These are phyloP conservation scores for Cryptomyrus ogoouensis DNA, from an alignment of 2,113 vertebrate species.

Conservation along the genomic window DNA sequence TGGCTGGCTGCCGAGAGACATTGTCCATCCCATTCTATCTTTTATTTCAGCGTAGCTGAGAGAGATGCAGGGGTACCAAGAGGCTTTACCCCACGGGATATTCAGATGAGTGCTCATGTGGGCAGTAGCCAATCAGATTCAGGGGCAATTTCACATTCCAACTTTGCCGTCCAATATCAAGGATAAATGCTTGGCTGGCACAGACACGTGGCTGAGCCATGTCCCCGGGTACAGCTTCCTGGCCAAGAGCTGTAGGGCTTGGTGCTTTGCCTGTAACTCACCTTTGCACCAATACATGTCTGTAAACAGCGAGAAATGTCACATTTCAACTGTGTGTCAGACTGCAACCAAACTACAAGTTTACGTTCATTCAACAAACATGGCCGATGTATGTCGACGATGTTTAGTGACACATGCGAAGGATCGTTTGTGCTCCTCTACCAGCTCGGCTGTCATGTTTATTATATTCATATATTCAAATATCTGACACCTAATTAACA, in stretches of 20 bases:
- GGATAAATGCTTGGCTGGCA: neutral
- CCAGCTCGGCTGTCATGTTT: neutral
- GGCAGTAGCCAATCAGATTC: constrained; percentile 17
- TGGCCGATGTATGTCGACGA: neutral
- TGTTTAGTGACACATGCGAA: neutral
- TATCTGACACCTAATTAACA: neutral
- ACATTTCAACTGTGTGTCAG: neutral
- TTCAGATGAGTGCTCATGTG: constrained; percentile 16
- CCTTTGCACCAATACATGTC: neutral
- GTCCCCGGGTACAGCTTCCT: neutral
- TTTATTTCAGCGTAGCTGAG: constrained; percentile 8
- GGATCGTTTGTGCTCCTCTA: neutral
- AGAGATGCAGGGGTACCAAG: neutral
- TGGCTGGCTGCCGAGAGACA: neutral
- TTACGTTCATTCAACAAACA: neutral
- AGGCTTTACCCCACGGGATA: constrained; percentile 19
- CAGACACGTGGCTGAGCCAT: neutral
- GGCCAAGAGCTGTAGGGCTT: neutral
- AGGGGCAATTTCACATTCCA: constrained; percentile 19
- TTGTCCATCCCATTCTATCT: neutral
- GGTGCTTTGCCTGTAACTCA: neutral
- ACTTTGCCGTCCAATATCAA: constrained; percentile 57
- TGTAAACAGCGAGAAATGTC: neutral
- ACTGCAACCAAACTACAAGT: neutral
- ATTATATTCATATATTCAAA: neutral